Conservation (phyloP, 2,797 vertebrate species). For the Gallinago stenura region DNA sequence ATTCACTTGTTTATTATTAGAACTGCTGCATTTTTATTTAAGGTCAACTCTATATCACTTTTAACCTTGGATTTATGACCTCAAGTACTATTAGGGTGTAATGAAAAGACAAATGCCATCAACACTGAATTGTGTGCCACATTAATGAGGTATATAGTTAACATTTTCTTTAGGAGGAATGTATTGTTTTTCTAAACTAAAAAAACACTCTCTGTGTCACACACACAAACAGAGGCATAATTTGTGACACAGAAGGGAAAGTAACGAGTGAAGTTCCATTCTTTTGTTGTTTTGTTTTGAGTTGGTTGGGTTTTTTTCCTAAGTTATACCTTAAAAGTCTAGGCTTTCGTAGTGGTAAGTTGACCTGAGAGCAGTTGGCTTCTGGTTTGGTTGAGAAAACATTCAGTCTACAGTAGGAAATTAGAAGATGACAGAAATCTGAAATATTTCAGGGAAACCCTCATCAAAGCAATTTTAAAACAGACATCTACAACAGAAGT, state of each 20-base stretch:
- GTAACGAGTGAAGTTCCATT: not conserved
- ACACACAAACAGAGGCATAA: not conserved
- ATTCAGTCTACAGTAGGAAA: not conserved
- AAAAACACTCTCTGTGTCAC: not conserved
- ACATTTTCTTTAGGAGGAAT: not conserved
- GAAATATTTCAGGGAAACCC: not conserved
- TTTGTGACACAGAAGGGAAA: not conserved
- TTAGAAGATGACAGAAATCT: not conserved
- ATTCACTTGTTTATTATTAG: slow-evolving; percentile 50
- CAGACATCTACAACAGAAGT: not conserved
- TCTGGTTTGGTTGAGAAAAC: not conserved
- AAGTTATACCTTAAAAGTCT: not conserved
- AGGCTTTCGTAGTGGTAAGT: not conserved
- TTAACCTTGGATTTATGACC: slow-evolving; percentile 64
- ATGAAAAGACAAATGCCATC: slow-evolving; percentile 38
- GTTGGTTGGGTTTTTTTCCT: too few relatives aligned
- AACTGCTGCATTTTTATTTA: slow-evolving; percentile 49
- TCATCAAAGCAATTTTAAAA: not conserved
- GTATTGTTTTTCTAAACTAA: not conserved
- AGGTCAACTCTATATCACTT: slow-evolving; percentile 36
- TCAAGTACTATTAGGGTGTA: not conserved
- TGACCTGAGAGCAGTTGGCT: not conserved
- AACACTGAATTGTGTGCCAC: not conserved
- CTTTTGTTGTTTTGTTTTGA: not conserved
- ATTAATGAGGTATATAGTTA: not conserved